Evolutionary conservation across 2,113 vertebrate species (phyloP).

Genomic region (Xiphorhynchus elegans): DNA sequence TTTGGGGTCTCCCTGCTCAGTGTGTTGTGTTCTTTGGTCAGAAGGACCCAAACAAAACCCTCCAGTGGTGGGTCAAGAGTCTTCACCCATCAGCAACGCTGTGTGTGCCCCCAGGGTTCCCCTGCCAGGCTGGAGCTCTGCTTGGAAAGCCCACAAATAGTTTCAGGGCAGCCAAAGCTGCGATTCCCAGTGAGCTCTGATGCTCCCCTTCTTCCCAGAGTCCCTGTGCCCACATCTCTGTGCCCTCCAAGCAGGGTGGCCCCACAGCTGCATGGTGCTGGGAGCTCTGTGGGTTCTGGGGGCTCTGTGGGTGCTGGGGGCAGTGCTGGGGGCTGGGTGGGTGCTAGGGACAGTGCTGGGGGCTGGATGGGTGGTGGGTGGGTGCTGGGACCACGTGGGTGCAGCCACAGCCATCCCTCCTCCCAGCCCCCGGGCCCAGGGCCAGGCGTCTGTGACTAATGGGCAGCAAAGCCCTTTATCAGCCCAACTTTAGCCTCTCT

Average conservation of each 20-base stretch:
- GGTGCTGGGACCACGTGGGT: background rate
- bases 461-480: slow-evolving; percentile 48
- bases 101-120: fast-evolving
- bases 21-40: background rate
- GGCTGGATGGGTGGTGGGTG: background rate
- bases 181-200: fast-evolving
- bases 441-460: slow-evolving; percentile 2
- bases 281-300: background rate
- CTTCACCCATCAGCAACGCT: background rate
- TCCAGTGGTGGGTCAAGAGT: fast-evolving
- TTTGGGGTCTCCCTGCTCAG: fast-evolving
- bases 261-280: background rate
- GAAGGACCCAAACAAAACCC: background rate
- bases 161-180: background rate
- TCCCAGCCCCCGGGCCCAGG: background rate
- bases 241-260: background rate
- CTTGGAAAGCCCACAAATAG: background rate
- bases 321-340: background rate
- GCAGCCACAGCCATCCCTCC: background rate
- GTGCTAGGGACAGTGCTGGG: background rate
- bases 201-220: background rate
- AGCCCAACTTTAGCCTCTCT: slow-evolving; percentile 50
- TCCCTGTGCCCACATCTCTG: background rate
- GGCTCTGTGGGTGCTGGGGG: background rate
- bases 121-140: background rate